Percentiles rank a stretch among this genome's conserved stretches.
phyloP scores from a whole-genome alignment of 2,888 invertebrate genomes.

The Quadriops clusia region DNA sequence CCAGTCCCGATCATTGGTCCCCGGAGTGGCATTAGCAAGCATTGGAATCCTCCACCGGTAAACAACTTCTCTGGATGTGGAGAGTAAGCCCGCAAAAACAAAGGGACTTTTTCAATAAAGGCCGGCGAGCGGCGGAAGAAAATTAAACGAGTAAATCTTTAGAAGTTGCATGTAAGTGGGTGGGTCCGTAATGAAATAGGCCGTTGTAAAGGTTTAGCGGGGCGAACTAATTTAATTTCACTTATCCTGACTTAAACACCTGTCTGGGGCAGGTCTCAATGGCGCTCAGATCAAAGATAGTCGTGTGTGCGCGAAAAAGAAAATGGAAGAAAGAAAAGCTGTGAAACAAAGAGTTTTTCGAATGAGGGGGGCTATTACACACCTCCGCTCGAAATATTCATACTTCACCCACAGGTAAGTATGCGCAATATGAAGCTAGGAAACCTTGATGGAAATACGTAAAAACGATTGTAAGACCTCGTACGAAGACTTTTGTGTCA shows the following conservation, averaged over 20 bases:
- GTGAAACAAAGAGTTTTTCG: too few species aligned
- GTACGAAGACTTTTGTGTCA: too few species aligned
- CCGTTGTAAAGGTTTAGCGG: constrained; percentile 15
- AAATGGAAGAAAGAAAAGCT: too few species aligned
- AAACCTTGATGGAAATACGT: too few species aligned
- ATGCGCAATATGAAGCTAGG: too few species aligned
- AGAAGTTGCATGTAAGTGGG: constrained; percentile 20
- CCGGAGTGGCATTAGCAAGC: constrained; percentile 21
- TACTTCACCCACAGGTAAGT: too few species aligned
- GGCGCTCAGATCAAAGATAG: constrained; percentile 1
- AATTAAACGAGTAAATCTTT: constrained; percentile 27
- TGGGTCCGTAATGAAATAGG: constrained; percentile 16
- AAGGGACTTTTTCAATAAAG: constrained; percentile 23
- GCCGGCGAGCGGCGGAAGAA: constrained; percentile 14
- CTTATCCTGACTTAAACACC: constrained; percentile 18
- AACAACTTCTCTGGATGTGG: constrained; percentile 18
- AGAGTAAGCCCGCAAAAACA: constrained; percentile 18
- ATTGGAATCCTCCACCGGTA: constrained; percentile 18
- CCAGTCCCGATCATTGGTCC: constrained; percentile 19
- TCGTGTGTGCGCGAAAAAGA: too few species aligned
- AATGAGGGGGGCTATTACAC: too few species aligned
- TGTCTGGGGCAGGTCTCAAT: constrained; percentile 10
- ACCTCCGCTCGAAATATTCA: too few species aligned
- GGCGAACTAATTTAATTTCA: constrained; percentile 21
- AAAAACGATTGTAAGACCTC: too few species aligned